These are phyloP conservation scores for Rhinolophus ferrumequinum DNA, from an alignment of 2,113 vertebrate genomes.

Conservation along the genomic window DNA sequence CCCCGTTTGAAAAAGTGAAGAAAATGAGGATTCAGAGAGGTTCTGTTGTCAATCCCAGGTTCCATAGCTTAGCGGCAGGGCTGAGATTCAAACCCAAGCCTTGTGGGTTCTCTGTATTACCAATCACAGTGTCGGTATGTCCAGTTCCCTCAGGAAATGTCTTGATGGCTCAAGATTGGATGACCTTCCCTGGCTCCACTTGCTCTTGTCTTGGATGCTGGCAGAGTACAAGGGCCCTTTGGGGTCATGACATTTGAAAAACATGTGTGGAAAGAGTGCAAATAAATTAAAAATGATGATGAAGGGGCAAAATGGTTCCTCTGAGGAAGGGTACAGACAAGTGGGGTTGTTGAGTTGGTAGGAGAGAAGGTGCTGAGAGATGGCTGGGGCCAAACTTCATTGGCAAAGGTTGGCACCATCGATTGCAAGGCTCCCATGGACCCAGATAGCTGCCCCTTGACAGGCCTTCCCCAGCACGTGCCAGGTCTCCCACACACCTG, in stretches of 20 bases:
- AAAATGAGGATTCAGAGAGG: not conserved
- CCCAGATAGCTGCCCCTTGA: not conserved
- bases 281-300: not conserved
- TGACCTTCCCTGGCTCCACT: not conserved
- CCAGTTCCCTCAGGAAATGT: not conserved
- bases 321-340: not conserved
- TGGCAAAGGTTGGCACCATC: accelerated
- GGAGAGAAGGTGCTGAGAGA: not conserved
- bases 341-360: not conserved
- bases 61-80: not conserved
- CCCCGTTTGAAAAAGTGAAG: not conserved
- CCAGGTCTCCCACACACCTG: not conserved
- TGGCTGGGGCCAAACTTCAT: not conserved
- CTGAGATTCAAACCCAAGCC: not conserved
- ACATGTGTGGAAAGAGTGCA: not conserved
- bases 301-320: not conserved
- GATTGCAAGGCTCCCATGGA: accelerated
- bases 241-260: not conserved
- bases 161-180: not conserved
- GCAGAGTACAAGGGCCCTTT: not conserved
- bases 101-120: not conserved
- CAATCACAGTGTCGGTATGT: not conserved
- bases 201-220: not conserved
- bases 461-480: too few relatives aligned
- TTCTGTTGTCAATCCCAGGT: not conserved